Evolutionary conservation across 2,797 vertebrate species (phyloP).

Genomic region (Coregonus suidteri): DNA sequence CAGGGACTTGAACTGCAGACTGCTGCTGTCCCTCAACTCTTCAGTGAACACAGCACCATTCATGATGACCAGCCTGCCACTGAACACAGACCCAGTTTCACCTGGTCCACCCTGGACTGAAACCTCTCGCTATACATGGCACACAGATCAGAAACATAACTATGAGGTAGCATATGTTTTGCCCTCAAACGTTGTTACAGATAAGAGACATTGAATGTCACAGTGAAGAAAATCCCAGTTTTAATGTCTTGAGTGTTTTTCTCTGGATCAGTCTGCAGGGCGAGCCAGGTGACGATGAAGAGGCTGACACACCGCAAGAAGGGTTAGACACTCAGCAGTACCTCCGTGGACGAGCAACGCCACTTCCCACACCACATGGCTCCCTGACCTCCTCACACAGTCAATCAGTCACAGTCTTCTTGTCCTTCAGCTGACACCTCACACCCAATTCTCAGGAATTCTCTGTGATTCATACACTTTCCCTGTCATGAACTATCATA

Average conservation of each 20-base stretch:
- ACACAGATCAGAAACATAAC: not conserved
- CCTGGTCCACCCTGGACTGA: slow-evolving; percentile 13
- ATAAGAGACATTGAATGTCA: no score
- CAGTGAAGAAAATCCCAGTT: no score
- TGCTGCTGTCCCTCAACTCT: slow-evolving; percentile 68
- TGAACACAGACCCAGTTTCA: slow-evolving; percentile 21
- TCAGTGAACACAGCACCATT: slow-evolving; percentile 58
- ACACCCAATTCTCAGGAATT: not conserved
- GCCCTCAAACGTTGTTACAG: no score
- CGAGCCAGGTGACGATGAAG: slow-evolving; percentile 27
- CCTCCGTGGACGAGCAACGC: slow-evolving; percentile 56
- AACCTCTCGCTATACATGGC: not conserved
- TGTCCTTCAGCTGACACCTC: not conserved
- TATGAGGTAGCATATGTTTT: no score
- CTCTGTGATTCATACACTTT: not conserved
- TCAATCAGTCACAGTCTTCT: not conserved
- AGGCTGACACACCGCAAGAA: slow-evolving; percentile 56
- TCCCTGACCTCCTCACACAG: not conserved
- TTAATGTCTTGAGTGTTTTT: not conserved
- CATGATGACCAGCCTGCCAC: slow-evolving; percentile 59
- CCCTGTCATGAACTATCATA: not conserved
- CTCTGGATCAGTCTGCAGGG: slow-evolving; percentile 47
- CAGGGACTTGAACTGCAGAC: slow-evolving; percentile 64
- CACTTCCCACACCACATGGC: slow-evolving; percentile 30
- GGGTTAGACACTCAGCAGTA: slow-evolving; percentile 43